Base-by-base conservation (phyloP, 2,113 vertebrate species). In the Spea multiplicata region DNA sequence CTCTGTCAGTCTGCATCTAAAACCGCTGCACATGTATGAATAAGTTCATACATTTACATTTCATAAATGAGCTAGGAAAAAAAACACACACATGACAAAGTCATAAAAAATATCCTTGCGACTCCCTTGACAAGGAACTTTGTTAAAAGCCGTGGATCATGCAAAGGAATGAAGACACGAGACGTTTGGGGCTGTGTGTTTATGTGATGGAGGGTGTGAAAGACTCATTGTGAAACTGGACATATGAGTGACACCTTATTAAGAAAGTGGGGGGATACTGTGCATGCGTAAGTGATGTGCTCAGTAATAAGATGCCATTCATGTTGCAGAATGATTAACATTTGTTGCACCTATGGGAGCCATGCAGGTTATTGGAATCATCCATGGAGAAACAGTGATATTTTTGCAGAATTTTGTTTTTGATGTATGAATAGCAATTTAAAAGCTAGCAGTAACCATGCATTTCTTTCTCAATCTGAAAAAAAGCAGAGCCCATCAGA, bases 241-340 rank as follows among this genome's bases (percentile, higher is more conserved):
- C 69, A 30, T 53, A 12, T 73, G 69, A 79, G 57, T 79, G 70
- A 73, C 76, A 79, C 59, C 61, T 79, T 79, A 79, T 79, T 79
- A 73, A 73, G 76, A 12, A 64, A 71, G 70, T 64, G 76, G 59
- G 46, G n/a, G 62, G 48, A 73, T 70, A 17, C 76, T 30, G 44
- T 73, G 45, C 53, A 8, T 55, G 30, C 47, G 10, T 78, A 69
- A 79, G 61, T 73, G 69, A 79, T 79, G 76, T 55, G 72, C 69
- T 79, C 57, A 73, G 66, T 79, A 73, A 79, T 73, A 48, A 66
- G 49, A 57, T 79, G 69, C 46, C 70, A 73, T 57, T 79, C 59
- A 66, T 6, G 44, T 44, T 66, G 30, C 47, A 79, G 14, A 57
- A 9, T 50, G 74, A 77, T 45, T 76, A 49, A 61, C 47, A 50